Evolutionary conservation across 2,888 invertebrate genomes (phyloP), one percentile per base, ranked within the genome.

Genomic region (Brenthis hecate): DNA sequence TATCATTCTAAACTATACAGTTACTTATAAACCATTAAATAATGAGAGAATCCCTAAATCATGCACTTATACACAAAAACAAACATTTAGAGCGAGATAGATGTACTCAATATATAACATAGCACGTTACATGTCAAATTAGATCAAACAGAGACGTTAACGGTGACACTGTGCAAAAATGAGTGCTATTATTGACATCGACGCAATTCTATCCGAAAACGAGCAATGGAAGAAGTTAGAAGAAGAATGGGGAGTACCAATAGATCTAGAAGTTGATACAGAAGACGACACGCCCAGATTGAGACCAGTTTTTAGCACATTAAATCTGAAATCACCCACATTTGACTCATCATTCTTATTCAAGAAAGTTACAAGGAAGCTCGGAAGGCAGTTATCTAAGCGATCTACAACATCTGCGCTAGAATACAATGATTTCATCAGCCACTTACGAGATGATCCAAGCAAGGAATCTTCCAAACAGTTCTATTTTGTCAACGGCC

Each of bases 141-240:
- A 75, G 74, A 73, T 43, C 55, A 57, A 55, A 23, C 55, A 28
- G 28, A 47, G 32, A 55, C 32, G 32, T 57, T 56, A 47, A 16
- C 16, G 56, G 47, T 50, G 19, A 28, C 56, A 69, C 51, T 53
- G 51, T 6, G 8, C 65, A 70, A 73, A 11, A n/a, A 81, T 82
- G 80, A 76, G 75, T 71, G 57, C 76, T 4, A 77, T 91, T 36
- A 69, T 89, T 1, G 91, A 91, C 69, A 74, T 81, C 0, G 90
- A 91, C 43, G 78, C 79, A 0, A 87, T 91, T 48, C 76, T 91
- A 36, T 87, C 84, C 5, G 84, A 81, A 63, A 90, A 85, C 77
- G 90, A 91, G 48, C 81, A 91, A 66, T 91, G 91, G 91, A 83
- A 75, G 73, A 83, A 85, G 51, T 78, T 92, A 2, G 89, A 89